These are phyloP conservation scores for Gobiocypris rarus DNA, from an alignment of 2,113 vertebrate genomes.

Conservation along the genomic window DNA sequence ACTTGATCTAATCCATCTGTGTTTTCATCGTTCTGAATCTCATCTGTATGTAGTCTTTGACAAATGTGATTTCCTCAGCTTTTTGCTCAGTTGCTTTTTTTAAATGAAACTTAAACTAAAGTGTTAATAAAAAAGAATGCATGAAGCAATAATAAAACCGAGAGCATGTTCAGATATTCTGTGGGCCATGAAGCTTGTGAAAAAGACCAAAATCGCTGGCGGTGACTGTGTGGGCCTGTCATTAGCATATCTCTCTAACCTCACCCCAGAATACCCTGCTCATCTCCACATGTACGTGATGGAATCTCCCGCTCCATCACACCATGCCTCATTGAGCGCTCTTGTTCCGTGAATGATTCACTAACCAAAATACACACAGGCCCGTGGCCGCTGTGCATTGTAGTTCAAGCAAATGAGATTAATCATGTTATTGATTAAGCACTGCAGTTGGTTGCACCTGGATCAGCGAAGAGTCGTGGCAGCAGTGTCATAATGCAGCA, in stretches of 20 bases:
- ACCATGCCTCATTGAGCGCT: slow-evolving; percentile 13
- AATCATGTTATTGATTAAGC: slow-evolving; percentile 23
- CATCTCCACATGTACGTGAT: background rate
- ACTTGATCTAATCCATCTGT: no score
- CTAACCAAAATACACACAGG: slow-evolving; percentile 13
- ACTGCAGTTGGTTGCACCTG: slow-evolving; percentile 21
- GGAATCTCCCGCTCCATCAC: background rate
- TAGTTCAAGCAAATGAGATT: slow-evolving; percentile 25
- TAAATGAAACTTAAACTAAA: no score
- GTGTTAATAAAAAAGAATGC: no score
- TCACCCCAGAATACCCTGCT: background rate
- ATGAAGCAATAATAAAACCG: no score
- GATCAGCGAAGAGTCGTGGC: slow-evolving; percentile 22
- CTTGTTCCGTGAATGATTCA: slow-evolving; percentile 15
- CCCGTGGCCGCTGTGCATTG: background rate
- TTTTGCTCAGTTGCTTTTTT: no score
- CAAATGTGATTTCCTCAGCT: no score
- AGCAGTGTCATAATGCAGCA: slow-evolving; percentile 50
- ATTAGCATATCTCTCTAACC: background rate
- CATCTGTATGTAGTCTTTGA: no score
- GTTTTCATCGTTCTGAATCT: no score
- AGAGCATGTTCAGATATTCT: no score
- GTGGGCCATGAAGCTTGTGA: no score
- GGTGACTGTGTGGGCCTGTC: background rate
- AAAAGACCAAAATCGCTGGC: no score